Evolutionary conservation across 2,113 vertebrate genomes (phyloP).

Genomic region (Lophura nycthemera): DNA sequence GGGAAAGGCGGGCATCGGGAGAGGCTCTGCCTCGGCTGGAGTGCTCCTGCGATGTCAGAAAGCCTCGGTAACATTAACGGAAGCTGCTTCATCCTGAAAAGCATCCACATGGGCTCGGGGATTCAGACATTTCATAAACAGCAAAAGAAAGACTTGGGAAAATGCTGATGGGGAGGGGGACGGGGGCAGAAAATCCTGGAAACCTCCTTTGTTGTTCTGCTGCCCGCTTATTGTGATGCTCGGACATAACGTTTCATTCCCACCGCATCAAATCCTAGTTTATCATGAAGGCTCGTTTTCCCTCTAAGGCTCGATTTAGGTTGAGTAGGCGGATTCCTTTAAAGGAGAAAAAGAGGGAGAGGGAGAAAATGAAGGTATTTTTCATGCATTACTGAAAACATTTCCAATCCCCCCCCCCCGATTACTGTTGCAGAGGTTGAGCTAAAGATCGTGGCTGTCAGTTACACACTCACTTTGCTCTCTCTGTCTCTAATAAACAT

Average conservation of each 20-base stretch:
- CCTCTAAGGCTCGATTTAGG: slow-evolving; percentile 34
- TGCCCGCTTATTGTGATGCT: slow-evolving; percentile 28
- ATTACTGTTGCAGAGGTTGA: slow-evolving; percentile 49
- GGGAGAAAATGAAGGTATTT: slow-evolving; percentile 18
- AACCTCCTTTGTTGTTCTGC: slow-evolving; percentile 54
- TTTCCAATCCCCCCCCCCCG: background rate
- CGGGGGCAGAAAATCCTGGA: slow-evolving; percentile 20
- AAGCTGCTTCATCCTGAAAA: slow-evolving; percentile 30
- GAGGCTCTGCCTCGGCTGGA: background rate
- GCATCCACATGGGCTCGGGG: slow-evolving; percentile 14
- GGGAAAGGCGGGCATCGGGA: slow-evolving; percentile 4
- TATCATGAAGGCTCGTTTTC: slow-evolving; percentile 20
- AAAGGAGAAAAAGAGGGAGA: slow-evolving; percentile 26
- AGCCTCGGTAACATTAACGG: background rate
- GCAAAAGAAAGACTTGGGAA: background rate
- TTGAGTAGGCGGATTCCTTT: slow-evolving; percentile 60
- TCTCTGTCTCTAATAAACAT: slow-evolving; percentile 35
- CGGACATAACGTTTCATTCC: slow-evolving; percentile 5
- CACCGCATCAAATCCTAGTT: background rate
- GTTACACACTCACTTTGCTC: background rate
- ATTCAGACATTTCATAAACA: slow-evolving; percentile 42
- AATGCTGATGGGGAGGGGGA: slow-evolving; percentile 7
- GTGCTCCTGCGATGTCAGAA: background rate
- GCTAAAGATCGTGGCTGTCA: slow-evolving; percentile 49
- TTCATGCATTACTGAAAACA: background rate